Evolutionary conservation across 2,113 vertebrate species (phyloP).

Genomic region (Charina bottae): DNA sequence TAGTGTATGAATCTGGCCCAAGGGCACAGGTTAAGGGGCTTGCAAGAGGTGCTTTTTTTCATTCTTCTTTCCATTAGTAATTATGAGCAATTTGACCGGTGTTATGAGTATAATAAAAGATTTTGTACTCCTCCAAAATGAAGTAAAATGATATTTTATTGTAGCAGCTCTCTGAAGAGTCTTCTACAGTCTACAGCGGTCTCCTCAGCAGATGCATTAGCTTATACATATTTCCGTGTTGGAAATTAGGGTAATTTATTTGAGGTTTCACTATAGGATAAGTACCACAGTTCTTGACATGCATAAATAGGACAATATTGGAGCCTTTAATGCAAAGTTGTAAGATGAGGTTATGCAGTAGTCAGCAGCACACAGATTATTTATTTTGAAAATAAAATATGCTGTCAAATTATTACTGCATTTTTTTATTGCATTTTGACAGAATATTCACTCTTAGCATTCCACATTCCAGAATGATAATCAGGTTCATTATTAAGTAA

Average conservation of each 20-base stretch:
- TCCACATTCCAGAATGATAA: neutral
- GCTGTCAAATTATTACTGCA: neutral
- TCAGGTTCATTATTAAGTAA: neutral
- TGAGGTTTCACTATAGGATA: slow-evolving; percentile 18
- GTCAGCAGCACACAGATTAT: slow-evolving; percentile 17
- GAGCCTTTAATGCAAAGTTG: slow-evolving; percentile 28
- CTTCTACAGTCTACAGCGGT: slow-evolving; percentile 20
- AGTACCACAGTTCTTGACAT: slow-evolving; percentile 2
- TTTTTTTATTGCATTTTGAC: slow-evolving; percentile 6
- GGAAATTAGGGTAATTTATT: slow-evolving; percentile 44
- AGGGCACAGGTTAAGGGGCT: neutral
- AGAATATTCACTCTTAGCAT: neutral
- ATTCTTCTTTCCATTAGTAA: slow-evolving; percentile 30
- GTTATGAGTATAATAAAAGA: slow-evolving; percentile 12
- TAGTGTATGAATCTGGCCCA: neutral
- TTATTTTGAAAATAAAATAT: slow-evolving; percentile 49
- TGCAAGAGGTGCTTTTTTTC: neutral
- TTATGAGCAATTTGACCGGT: slow-evolving; percentile 15
- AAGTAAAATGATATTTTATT: slow-evolving; percentile 25
- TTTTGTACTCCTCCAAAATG: neutral
- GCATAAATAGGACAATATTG: slow-evolving; percentile 32
- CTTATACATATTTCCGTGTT: neutral
- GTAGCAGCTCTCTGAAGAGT: slow-evolving; percentile 1
- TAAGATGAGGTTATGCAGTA: slow-evolving; percentile 12
- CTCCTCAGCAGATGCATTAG: slow-evolving; percentile 16